Evolutionary conservation across 2,888 invertebrate genomes (phyloP), one percentile per base, ranked within the genome.

Genomic region (Osedax frankpressi): DNA sequence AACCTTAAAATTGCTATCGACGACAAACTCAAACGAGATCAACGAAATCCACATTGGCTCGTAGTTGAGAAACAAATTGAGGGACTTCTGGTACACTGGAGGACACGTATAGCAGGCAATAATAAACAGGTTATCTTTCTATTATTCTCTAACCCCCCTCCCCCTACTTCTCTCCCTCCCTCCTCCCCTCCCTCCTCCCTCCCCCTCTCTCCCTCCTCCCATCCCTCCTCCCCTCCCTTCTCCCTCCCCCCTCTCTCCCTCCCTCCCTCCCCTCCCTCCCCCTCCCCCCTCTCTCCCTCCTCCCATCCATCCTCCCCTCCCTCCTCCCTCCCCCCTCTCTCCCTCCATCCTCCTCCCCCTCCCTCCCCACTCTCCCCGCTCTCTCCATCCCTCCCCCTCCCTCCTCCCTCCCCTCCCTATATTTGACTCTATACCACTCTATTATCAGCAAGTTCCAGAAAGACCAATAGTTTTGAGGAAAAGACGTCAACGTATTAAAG

Each of bases 1-100:
- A 98, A 97, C 87, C 87, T 98, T 79, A 92, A 93, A 86, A 89
- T 96, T 76, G 97, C 96, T 60, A 91, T 91, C 81, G 85, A 84
- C 76, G 62, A 74, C n/a, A 25, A 26, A 14, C n/a, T 14, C 2
- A 2, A 6, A 11, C 1, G 28, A 2, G 29, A 68, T 14, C 68
- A 79, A 76, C 80, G 78, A 75, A 83, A 82, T 75, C 77, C 79
- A 25, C 82, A 83, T 62, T 80, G 82, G 78, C 79, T 81, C 72
- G 76, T 81, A 76, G 78, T 84, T 72, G 86, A 87, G 79, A 85
- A 84, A 67, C 84, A 85, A 74, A 79, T 87, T 11, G 86, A 86
- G 72, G 79, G 82, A 30, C 80, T 86, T 28, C 80, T 87, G 19
- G 84, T 85, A 77, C 86, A 86, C 76, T 87, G 86, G 86, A 81